Evolutionary conservation across 2,113 vertebrate genomes (phyloP).

Genomic region (Furnarius figulus): DNA sequence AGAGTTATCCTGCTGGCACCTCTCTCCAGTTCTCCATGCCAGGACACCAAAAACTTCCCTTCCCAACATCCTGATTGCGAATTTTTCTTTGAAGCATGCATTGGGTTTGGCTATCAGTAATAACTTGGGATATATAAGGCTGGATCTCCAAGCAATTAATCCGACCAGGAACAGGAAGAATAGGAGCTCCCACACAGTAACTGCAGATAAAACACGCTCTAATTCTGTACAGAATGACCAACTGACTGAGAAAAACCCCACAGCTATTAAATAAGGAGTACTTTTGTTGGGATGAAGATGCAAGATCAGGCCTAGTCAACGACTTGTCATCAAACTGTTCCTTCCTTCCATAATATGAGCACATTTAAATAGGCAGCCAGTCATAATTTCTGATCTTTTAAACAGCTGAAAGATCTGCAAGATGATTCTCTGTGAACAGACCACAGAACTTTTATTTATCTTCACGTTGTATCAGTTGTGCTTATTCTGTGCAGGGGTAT

Average conservation of each 20-base stretch:
- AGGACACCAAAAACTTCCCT: neutral
- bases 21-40: neutral
- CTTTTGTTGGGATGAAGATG: neutral
- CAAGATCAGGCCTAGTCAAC: neutral
- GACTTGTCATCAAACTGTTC: neutral
- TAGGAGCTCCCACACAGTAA: neutral
- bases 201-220: neutral
- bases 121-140: neutral
- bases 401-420: neutral
- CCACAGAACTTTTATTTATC: neutral
- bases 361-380: neutral
- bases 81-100: neutral
- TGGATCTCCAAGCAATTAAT: neutral
- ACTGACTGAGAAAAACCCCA: neutral
- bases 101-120: neutral
- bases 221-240: neutral
- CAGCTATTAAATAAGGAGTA: neutral
- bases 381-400: neutral
- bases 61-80: neutral
- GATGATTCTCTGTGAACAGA: neutral
- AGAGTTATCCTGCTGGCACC: neutral
- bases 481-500: neutral
- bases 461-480: neutral
- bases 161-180: neutral
- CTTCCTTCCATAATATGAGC: neutral